Conservation (phyloP, 2,888 invertebrate genomes). For the Epiperipatus broadwayi region DNA sequence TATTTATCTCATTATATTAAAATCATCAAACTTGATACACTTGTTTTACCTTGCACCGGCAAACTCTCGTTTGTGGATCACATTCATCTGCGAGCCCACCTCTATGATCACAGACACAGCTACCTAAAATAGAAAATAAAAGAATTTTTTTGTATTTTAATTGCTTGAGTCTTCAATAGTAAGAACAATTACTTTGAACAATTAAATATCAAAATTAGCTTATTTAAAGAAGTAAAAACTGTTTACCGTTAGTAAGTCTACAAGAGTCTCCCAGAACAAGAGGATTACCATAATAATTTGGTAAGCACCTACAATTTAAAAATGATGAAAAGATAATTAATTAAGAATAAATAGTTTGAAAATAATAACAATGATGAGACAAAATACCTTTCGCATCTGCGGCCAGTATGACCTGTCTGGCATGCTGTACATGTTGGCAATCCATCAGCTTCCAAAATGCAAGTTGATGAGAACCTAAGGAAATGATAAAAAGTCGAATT, state of each 20-base stretch:
- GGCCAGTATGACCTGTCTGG: slow-evolving; percentile 51
- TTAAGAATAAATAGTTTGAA: slow-evolving; percentile 13
- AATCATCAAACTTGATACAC: too few species aligned
- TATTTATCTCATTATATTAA: too few species aligned
- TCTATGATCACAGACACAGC: not conserved
- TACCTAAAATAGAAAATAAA: too few species aligned
- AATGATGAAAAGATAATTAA: too few species aligned
- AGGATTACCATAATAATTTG: slow-evolving; percentile 64
- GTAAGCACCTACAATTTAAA: too few species aligned
- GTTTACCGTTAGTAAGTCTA: slow-evolving; percentile 33
- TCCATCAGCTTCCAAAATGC: slow-evolving; percentile 49
- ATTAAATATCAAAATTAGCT: too few species aligned
- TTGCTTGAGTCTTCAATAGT: too few species aligned
- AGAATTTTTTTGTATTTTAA: too few species aligned
- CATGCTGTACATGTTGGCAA: slow-evolving; percentile 56
- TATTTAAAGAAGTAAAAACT: too few species aligned
- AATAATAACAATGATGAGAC: too few species aligned
- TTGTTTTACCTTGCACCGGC: slow-evolving; percentile 52
- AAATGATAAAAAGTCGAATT: not conserved
- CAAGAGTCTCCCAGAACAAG: slow-evolving; percentile 53
- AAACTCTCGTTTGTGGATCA: slow-evolving; percentile 41
- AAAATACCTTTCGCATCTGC: slow-evolving; percentile 50
- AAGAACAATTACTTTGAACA: too few species aligned
- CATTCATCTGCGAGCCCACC: slow-evolving; percentile 37
- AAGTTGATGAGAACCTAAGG: slow-evolving; percentile 53